These are phyloP conservation scores for Polypedilum vanderplanki DNA, from an alignment of 1,140 invertebrate species.

Conservation along the genomic window DNA sequence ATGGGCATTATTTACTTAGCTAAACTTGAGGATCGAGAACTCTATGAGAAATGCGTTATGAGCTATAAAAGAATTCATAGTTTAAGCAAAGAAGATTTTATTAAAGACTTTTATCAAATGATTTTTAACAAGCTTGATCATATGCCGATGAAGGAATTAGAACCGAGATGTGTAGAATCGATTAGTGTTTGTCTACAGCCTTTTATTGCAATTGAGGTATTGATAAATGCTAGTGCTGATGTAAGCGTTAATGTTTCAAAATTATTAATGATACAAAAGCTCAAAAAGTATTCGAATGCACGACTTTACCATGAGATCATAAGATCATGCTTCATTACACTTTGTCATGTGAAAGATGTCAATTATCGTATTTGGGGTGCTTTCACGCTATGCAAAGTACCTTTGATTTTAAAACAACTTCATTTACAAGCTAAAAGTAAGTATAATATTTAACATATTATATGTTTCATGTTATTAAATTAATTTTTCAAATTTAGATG, in stretches of 20 bases:
- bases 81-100: slow-evolving; percentile 27
- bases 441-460: slow-evolving; percentile 30
- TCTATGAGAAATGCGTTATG: slow-evolving; percentile 36
- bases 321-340: slow-evolving; percentile 77
- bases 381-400: slow-evolving; percentile 87
- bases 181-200: slow-evolving; percentile 70
- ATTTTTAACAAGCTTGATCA: slow-evolving; percentile 40
- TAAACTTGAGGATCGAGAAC: slow-evolving; percentile 57
- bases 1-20: slow-evolving; percentile 77
- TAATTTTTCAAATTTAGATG: slow-evolving; percentile 35
- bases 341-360: slow-evolving; percentile 69
- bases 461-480: slow-evolving; percentile 4
- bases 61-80: slow-evolving; percentile 31
- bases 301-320: slow-evolving; percentile 83
- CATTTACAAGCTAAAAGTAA: slow-evolving; percentile 48
- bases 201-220: slow-evolving; percentile 62
- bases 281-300: slow-evolving; percentile 64
- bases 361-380: slow-evolving; percentile 84
- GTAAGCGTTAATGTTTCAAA: slow-evolving; percentile 71
- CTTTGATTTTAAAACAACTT: slow-evolving; percentile 66
- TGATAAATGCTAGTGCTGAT: slow-evolving; percentile 67
- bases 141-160: slow-evolving; percentile 37
- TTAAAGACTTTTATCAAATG: slow-evolving; percentile 39
- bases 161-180: slow-evolving; percentile 47
- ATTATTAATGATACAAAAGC: slow-evolving; percentile 69